These are phyloP conservation scores for Kradibia gibbosae DNA, from an alignment of 1,140 invertebrate species.

Conservation along the genomic window DNA sequence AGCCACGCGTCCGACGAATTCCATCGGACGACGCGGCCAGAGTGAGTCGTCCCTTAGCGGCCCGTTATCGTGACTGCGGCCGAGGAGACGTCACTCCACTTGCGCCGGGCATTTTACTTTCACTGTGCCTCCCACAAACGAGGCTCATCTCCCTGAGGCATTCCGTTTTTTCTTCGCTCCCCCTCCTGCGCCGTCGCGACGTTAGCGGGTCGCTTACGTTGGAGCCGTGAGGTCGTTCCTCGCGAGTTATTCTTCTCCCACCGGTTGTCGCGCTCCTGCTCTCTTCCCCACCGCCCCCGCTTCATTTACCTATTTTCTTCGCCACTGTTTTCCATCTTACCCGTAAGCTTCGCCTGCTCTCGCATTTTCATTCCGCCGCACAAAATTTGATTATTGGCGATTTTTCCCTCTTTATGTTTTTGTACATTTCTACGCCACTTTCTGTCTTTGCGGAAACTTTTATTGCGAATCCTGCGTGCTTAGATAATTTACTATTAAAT, in stretches of 20 bases:
- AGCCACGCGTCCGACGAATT: neutral
- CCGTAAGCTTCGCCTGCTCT: neutral
- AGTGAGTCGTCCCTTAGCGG: conserved; percentile 30
- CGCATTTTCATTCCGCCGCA: neutral
- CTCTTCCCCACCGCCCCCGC: neutral
- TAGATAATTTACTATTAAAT: too few relatives aligned
- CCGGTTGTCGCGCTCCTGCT: too few relatives aligned
- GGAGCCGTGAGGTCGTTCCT: conserved; percentile 64
- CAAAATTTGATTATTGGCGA: neutral
- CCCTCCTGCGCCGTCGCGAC: conserved; percentile 34
- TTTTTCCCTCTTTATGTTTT: too few relatives aligned
- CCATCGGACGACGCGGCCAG: neutral
- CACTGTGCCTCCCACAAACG: conserved; percentile 58
- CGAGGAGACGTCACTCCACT: conserved; percentile 66
- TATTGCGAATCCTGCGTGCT: too few relatives aligned
- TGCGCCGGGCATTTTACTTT: conserved; percentile 67
- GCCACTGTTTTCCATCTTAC: neutral
- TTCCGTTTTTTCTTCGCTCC: conserved; percentile 35
- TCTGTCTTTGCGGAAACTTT: too few relatives aligned
- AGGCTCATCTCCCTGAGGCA: conserved; percentile 61
- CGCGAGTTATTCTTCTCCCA: conserved; percentile 50
- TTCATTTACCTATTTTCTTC: neutral
- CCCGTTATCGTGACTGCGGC: conserved; percentile 34
- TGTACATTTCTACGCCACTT: too few relatives aligned
- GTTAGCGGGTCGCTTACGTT: conserved; percentile 66